A percentile compares a stretch with the other conserved stretches of the same genome.
Conservation (phyloP, 2,113 vertebrate species). For the Calidris pugnax region DNA sequence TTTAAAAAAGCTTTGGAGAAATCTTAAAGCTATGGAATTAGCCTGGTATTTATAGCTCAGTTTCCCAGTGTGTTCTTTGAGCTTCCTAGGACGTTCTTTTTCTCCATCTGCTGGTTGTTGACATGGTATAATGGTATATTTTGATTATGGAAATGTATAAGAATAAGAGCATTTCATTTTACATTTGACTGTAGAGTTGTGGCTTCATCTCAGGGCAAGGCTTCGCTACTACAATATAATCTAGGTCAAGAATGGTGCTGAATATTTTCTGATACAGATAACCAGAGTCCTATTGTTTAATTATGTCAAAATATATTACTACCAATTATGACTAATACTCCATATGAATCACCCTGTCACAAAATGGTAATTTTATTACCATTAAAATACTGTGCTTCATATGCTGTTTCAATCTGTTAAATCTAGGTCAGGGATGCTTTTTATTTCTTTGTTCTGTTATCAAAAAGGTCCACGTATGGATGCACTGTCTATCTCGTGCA, state of each 20-base stretch:
- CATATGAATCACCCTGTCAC: conserved; percentile 4
- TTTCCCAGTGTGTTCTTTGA: conserved; percentile 45
- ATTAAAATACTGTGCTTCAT: neutral
- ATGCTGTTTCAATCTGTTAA: neutral
- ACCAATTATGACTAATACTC: conserved; percentile 11
- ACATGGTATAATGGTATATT: conserved; percentile 36
- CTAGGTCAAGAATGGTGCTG: conserved; percentile 19
- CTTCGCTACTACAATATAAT: neutral
- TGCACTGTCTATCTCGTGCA: neutral
- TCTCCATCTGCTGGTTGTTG: conserved; percentile 61
- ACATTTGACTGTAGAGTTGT: conserved; percentile 6
- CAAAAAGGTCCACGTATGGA: neutral
- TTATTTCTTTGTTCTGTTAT: neutral
- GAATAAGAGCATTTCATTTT: neutral
- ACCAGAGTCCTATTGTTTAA: neutral
- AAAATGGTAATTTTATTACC: neutral
- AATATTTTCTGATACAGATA: conserved; percentile 3
- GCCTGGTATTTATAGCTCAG: conserved; percentile 61
- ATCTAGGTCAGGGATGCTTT: neutral
- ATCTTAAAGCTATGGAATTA: conserved; percentile 66
- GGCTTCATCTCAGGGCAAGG: conserved; percentile 30
- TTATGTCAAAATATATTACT: conserved; percentile 25
- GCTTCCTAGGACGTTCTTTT: conserved; percentile 34
- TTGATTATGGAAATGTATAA: conserved; percentile 10
- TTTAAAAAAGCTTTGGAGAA: conserved; percentile 65